Evolutionary conservation across 2,888 invertebrate species (phyloP).

Genomic region (Drosophila borealis): DNA sequence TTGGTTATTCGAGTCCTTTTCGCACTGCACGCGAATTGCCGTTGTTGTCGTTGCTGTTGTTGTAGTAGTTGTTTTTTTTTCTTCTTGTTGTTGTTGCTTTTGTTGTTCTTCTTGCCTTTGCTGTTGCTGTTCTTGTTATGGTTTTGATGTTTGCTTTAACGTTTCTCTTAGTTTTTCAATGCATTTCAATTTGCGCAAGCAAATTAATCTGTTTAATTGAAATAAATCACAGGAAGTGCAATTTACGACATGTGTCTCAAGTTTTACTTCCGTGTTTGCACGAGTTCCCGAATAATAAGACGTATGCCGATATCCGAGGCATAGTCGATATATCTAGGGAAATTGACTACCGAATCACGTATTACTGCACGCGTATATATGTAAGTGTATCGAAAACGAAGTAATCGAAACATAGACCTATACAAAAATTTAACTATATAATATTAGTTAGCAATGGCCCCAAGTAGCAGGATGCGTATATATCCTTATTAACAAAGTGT

Average conservation of each 20-base stretch:
- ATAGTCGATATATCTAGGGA: neutral
- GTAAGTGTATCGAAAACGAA: slow-evolving; percentile 1
- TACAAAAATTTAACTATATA: neutral
- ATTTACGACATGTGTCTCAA: slow-evolving; percentile 54
- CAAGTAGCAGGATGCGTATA: too few species aligned
- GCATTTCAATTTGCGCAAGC: slow-evolving; percentile 39
- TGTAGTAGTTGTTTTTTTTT: neutral
- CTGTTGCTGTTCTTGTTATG: slow-evolving; percentile 1
- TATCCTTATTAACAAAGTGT: too few species aligned
- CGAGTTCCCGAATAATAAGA: slow-evolving; percentile 25
- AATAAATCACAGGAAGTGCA: slow-evolving; percentile 76
- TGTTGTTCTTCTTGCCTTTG: neutral
- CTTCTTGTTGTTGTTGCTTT: neutral
- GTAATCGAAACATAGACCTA: neutral
- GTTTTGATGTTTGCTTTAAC: neutral
- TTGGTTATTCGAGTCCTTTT: slow-evolving; percentile 47
- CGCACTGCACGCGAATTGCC: slow-evolving; percentile 13
- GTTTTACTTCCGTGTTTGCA: slow-evolving; percentile 51
- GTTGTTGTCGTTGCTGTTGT: neutral
- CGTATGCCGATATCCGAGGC: neutral
- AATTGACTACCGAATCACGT: slow-evolving; percentile 21
- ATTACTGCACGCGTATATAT: neutral
- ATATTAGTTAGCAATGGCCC: too few species aligned
- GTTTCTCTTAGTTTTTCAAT: slow-evolving; percentile 26
- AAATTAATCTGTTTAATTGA: slow-evolving; percentile 66